Percentiles rank a stretch among this genome's conserved stretches.
These are phyloP conservation scores for Halictus quadricinctus DNA, from an alignment of 2,888 invertebrate genomes.

Conservation along the genomic window DNA sequence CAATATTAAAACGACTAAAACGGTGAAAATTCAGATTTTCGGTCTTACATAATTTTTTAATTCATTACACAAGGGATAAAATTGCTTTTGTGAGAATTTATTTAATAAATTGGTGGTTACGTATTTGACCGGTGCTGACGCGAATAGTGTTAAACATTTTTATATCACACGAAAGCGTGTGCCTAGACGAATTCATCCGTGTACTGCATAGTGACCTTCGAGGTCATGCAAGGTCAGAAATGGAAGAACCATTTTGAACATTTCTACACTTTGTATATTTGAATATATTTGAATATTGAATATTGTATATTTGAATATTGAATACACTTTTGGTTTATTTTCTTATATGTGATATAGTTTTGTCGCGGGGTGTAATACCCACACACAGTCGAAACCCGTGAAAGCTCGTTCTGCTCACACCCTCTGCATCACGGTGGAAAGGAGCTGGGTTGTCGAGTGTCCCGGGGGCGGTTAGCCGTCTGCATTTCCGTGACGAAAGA, in stretches of 20 bases:
- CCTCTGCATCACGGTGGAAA: neutral
- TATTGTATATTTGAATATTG: no score
- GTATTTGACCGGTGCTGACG: no score
- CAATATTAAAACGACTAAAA: neutral
- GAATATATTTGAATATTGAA: no score
- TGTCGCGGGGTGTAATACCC: neutral
- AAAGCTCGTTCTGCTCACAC: neutral
- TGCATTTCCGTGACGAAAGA: constrained; percentile 62
- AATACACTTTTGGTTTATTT: no score
- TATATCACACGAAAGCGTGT: no score
- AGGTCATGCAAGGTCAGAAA: no score
- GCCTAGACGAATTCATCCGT: no score
- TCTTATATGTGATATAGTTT: neutral
- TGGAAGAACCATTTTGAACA: no score
- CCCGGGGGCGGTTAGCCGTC: constrained; percentile 43
- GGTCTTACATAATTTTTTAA: neutral
- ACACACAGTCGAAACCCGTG: neutral
- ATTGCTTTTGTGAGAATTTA: neutral
- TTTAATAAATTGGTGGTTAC: neutral
- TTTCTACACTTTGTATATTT: no score
- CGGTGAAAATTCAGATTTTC: neutral
- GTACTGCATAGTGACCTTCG: no score
- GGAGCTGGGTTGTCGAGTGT: constrained; percentile 34
- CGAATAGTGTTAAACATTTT: no score
- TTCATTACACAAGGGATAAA: neutral